A percentile compares a stretch with the other conserved stretches of the same genome.
These are phyloP conservation scores for Pandemis cinnamomeana DNA, from an alignment of 2,888 invertebrate genomes.

Conservation along the genomic window DNA sequence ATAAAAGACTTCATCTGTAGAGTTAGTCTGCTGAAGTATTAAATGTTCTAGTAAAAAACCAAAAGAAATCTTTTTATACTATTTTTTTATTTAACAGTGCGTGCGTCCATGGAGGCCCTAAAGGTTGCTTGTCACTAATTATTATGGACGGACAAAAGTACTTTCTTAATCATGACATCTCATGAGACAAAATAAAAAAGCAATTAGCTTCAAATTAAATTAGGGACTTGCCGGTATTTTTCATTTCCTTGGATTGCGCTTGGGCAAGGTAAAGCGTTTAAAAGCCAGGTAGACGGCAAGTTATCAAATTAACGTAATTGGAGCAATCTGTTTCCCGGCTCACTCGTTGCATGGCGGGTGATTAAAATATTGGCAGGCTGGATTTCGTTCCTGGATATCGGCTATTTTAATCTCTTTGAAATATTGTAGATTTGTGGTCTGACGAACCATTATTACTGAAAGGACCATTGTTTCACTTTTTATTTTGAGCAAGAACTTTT, in stretches of 20 bases:
- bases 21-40: too few relatives aligned
- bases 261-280: slow-evolving; percentile 27
- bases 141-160: too few relatives aligned
- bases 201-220: neutral
- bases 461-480: too few relatives aligned
- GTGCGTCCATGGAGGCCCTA: too few relatives aligned
- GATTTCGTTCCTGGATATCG: neutral
- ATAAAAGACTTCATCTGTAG: neutral
- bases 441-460: too few relatives aligned
- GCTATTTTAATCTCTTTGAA: neutral
- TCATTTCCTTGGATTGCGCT: slow-evolving; percentile 18
- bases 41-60: too few relatives aligned
- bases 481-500: too few relatives aligned
- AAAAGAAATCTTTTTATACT: too few relatives aligned
- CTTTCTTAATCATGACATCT: neutral
- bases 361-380: slow-evolving; percentile 36
- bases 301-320: slow-evolving; percentile 39
- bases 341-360: slow-evolving; percentile 25
- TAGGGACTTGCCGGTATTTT: slow-evolving; percentile 29
- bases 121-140: too few relatives aligned
- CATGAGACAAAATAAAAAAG: neutral
- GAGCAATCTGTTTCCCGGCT: slow-evolving; percentile 36
- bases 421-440: too few relatives aligned
- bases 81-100: too few relatives aligned
- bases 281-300: slow-evolving; percentile 32